Conservation (phyloP, 2,113 vertebrate species). For the Pelvicachromis taeniatus region DNA sequence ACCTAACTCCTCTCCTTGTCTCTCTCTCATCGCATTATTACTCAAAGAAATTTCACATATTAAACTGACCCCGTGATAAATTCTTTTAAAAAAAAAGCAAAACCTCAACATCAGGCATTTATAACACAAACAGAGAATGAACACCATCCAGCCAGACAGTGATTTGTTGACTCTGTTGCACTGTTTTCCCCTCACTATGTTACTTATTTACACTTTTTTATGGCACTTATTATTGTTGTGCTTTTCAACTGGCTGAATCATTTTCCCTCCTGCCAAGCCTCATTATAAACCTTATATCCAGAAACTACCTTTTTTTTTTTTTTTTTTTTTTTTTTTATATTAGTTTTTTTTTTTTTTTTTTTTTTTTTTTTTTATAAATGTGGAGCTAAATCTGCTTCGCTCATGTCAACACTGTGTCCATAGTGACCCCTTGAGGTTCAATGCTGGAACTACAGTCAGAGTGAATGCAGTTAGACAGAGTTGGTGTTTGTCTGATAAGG, state of each 20-base stretch:
- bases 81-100: background rate
- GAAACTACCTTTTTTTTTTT: constrained; percentile 23
- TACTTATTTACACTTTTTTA: constrained; percentile 18
- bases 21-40: background rate
- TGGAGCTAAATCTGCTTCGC: background rate
- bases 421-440: constrained; percentile 39
- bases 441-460: background rate
- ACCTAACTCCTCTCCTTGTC: background rate
- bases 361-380: background rate
- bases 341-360: background rate
- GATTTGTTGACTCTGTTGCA: background rate
- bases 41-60: background rate
- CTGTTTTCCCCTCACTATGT: background rate
- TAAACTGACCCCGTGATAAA: background rate
- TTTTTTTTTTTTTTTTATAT: background rate
- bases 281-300: constrained; percentile 29
- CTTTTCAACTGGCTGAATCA: constrained; percentile 25
- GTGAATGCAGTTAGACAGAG: background rate
- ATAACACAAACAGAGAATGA: background rate
- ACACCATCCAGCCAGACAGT: background rate
- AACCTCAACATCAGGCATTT: background rate
- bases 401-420: background rate
- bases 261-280: constrained; percentile 27
- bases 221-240: constrained; percentile 14
- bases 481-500: background rate